Evolutionary conservation across 2,888 invertebrate genomes (phyloP), one percentile per base, ranked within the genome.

Genomic region (Drosophila anceps): DNA sequence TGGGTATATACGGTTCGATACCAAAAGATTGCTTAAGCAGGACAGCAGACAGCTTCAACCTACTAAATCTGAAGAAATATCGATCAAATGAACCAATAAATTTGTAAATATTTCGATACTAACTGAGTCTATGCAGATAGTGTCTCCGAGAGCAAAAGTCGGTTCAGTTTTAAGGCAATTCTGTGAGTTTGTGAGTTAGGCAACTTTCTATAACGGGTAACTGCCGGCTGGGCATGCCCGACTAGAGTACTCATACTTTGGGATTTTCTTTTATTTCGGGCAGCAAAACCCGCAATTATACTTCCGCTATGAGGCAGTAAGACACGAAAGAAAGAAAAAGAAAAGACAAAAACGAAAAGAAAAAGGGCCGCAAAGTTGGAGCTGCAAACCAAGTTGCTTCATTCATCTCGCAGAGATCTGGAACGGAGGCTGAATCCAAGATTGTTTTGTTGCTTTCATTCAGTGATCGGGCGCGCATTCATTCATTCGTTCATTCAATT

Each of bases 201-300:
- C 9, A 9, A 31, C 31, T 31, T 31, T 12, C 12, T 20, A 10
- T 10, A 5, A 18, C 6, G 12, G 37, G 27, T 54, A 39, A 27
- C 27, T 27, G 9, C 37, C 1, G 27, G 54, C 13, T 24, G 35
- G 15, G 35, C 24, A 33, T 9, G 20, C 24, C 35, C 35, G 20
- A 9, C 20, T 51, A 4, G 15, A 9, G 13, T 15, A 20, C 7
- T 31, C 64, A 48, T 54, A n/a, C 31, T 15, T 43, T 58, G 24
- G 33, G 33, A 31, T 60, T 64, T 60, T 59, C 27, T 48, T 1
- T 15, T n/a, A 39, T 53, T 48, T 70, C 18, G 73, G 74, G 43
- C 51, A 35, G n/a, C 18, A 60, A 41, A 35, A 61, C 58, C 72
- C 64, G 87, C 84, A 86, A 88, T 84, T 88, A 84, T 70, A 84